Base-by-base conservation (phyloP, 2,888 invertebrate species). In the Panzeria rudis region DNA sequence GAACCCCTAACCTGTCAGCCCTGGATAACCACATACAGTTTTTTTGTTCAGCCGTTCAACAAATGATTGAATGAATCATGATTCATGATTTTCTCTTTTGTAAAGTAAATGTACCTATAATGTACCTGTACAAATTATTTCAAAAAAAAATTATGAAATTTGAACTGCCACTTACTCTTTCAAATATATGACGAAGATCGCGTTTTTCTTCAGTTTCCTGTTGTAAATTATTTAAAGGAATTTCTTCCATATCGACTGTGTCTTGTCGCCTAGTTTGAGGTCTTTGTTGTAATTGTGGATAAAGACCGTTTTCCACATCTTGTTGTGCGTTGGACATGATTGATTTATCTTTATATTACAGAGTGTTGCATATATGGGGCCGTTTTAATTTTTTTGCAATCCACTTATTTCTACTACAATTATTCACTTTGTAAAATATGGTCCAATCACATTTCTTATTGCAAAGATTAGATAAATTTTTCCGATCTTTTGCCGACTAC, bases 191-290 rank as follows among this genome's bases (percentile, higher is more conserved):
- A 23, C 90, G 89, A 71, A 90, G 86, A 71, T 88, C 89, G 32
- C 87, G 88, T 9, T 89, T 89, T 62, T 92, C 91, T 25, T 90
- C 91, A 1, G 90, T 72, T 38, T 91, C 92, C 35, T 88, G 88
- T 41, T 85, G 86, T 32, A 82, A 82, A 47, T 88, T 85, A 81
- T 87, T 86, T 0, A 91, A 76, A 0, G 91, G 91, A 72, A 92
- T 89, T 73, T 89, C 91, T 72, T 92, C 91, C 91, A 91, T 90
- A 41, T 91, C 91, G 3, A 91, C 87, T 41, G 91, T 91, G 69
- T 91, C 91, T 86, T 91, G 91, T 0, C 91, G 90, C 72, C 86
- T 83, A 4, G 91, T 88, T 44, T 87, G 89, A 23, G 91, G 91
- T 0, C 90, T 87, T n/a, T 86, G 73, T 20, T 91, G 89, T 73